Evolutionary conservation across 1,140 invertebrate genomes (phyloP).

Genomic region (Contarinia nasturtii): DNA sequence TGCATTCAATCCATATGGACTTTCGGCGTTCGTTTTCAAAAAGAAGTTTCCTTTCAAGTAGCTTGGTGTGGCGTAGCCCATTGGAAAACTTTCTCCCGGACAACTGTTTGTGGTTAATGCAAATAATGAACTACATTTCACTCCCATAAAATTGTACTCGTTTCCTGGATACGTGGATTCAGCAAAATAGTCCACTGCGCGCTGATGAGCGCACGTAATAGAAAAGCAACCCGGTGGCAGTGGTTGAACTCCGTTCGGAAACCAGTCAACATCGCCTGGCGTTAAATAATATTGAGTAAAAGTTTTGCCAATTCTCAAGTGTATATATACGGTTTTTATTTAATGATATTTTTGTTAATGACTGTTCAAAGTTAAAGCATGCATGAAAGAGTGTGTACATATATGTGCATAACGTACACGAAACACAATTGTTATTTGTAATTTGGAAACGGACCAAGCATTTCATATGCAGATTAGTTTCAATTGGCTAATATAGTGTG

Average conservation of each 20-base stretch:
- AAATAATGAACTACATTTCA: conserved; percentile 15
- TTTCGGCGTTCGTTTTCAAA: conserved; percentile 16
- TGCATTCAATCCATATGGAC: conserved; percentile 17
- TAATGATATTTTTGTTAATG: too few relatives aligned
- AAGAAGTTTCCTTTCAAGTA: conserved; percentile 20
- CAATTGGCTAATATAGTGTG: too few relatives aligned
- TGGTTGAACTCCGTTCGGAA: conserved; percentile 27
- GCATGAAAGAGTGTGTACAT: too few relatives aligned
- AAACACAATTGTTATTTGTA: too few relatives aligned
- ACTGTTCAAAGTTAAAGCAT: too few relatives aligned
- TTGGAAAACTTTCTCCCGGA: conserved; percentile 15
- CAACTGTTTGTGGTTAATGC: conserved; percentile 17
- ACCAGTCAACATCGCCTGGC: conserved; percentile 55
- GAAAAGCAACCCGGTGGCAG: conserved; percentile 26
- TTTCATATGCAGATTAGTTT: too few relatives aligned
- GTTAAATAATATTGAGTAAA: too few relatives aligned
- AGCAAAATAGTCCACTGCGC: conserved; percentile 37
- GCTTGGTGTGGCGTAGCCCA: conserved; percentile 17
- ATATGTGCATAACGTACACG: too few relatives aligned
- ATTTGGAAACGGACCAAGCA: too few relatives aligned
- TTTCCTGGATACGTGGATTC: conserved; percentile 31
- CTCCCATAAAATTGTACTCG: conserved; percentile 15
- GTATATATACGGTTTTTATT: too few relatives aligned
- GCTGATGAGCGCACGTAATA: conserved; percentile 36
- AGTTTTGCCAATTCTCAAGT: too few relatives aligned